These are phyloP conservation scores for Ancistrus triradiatus DNA, from an alignment of 2,113 vertebrate species.

Conservation along the genomic window DNA sequence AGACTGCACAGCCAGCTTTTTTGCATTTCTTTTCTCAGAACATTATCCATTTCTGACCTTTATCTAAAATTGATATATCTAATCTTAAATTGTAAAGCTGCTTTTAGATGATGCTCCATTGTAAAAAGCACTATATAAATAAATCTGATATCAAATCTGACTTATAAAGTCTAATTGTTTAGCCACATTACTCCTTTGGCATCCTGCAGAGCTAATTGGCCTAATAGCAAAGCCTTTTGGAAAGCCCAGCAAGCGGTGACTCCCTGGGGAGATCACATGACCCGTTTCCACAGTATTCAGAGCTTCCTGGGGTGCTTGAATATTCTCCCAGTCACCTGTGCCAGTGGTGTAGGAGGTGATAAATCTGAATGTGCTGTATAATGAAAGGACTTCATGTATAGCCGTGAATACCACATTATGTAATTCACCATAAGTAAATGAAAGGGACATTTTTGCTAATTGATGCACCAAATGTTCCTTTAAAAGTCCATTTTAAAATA, in stretches of 20 bases:
- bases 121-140: too few species aligned
- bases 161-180: conserved; percentile 34
- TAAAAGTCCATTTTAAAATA: conserved; percentile 1
- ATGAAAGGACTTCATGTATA: conserved; percentile 2
- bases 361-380: conserved; percentile 3
- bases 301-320: conserved; percentile 3
- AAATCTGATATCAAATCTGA: too few species aligned
- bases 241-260: conserved; percentile 22
- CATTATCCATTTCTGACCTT: too few species aligned
- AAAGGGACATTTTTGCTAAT: conserved; percentile 1
- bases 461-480: neutral
- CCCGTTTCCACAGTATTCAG: conserved; percentile 16
- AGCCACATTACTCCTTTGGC: conserved; percentile 22
- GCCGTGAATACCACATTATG: conserved; percentile 18
- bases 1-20: neutral
- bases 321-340: conserved; percentile 14
- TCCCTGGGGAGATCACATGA: conserved; percentile 18
- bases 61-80: too few species aligned
- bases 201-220: conserved; percentile 22
- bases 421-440: too few species aligned
- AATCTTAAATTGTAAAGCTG: too few species aligned
- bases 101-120: too few species aligned
- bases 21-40: conserved; percentile 20
- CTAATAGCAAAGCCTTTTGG: conserved; percentile 23
- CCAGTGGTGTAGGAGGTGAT: conserved; percentile 7